Conservation (phyloP, 2,888 invertebrate genomes). For the Chloroclysta siterata region DNA sequence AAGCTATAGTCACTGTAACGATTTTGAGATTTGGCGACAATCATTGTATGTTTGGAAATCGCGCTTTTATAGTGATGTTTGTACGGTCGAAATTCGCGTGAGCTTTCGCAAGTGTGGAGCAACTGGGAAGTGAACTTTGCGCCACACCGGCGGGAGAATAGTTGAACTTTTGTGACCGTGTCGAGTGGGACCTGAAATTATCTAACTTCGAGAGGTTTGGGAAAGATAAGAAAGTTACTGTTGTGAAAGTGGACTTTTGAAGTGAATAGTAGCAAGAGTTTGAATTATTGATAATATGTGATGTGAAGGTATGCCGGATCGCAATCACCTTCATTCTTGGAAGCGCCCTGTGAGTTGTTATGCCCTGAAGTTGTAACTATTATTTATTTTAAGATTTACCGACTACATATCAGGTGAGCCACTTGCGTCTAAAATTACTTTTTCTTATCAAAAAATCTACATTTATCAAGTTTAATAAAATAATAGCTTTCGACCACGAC, state of each 20-base stretch:
- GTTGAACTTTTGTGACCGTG: not conserved
- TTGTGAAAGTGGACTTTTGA: not conserved
- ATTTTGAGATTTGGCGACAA: too few relatives aligned
- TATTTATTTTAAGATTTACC: too few relatives aligned
- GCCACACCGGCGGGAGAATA: not conserved
- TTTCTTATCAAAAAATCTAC: too few relatives aligned
- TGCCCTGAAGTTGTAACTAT: not conserved
- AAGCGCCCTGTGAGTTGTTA: constrained; percentile 66
- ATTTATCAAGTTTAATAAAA: too few relatives aligned
- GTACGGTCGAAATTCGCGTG: not conserved
- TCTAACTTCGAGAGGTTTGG: not conserved
- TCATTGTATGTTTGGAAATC: too few relatives aligned
- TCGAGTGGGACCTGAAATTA: not conserved
- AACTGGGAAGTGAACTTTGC: not conserved
- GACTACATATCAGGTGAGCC: too few relatives aligned
- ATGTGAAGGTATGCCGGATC: constrained; percentile 71
- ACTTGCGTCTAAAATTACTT: too few relatives aligned
- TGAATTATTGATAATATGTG: constrained; percentile 32
- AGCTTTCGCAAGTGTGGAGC: not conserved
- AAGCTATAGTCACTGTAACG: not conserved
- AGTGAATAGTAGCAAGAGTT: constrained; percentile 2
- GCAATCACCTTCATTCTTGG: constrained; percentile 63
- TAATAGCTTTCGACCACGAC: too few relatives aligned
- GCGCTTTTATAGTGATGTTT: not conserved
- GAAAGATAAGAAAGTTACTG: not conserved